Base-by-base conservation (phyloP, 2,113 vertebrate species). In the Muntiacus muntjak region DNA sequence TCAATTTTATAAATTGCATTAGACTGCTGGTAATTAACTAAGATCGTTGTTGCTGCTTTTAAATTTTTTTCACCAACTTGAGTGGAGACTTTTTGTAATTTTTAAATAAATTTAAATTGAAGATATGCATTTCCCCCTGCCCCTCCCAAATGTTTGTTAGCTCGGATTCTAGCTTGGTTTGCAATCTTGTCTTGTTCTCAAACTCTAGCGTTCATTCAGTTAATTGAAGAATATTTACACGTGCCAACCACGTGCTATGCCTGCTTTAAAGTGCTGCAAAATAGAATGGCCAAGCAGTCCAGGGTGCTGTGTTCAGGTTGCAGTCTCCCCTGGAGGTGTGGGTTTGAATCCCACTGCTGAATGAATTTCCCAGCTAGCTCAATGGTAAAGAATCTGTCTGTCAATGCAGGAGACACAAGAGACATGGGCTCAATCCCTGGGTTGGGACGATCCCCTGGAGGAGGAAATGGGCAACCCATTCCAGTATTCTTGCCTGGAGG, bases 1-100 rank as follows among this genome's bases (percentile, higher is more conserved):
- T 99, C 99, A 30, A 99, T 99, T 99, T 99, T 99, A 98, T 99
- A 99, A 99, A 97, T 74, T 91, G 95, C 95, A 55, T 92, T 64
- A 47, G 95, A 97, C 95, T 96, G 87, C 64, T 96, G 93, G 86
- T 94, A 87, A 76, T 95, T 90, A 81, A 96, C 92, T n/a, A 85
- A 74, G 85, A 79, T 79, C 62, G 93, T 95, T 79, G 88, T 87
- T 89, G 92, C 86, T 96, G 64, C 94, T 93, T 98, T 98, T 87
- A 96, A 84, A 96, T 8, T 96, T 97, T 71, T 97, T 97, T 95
- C 91, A 33, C 54, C 90, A 94, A 54, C 15, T 91, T 85, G 95
- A n/a, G 76, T 93, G 45, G 92, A 96, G 91, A 95, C 11, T 62
- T 97, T 99, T 98, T 98, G 62, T 98, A 98, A 98, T 97, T 98